A percentile compares a stretch with the other conserved stretches of the same genome.
These are phyloP conservation scores for Parnassius glacialis DNA, from an alignment of 2,888 invertebrate genomes.

Conservation along the genomic window DNA sequence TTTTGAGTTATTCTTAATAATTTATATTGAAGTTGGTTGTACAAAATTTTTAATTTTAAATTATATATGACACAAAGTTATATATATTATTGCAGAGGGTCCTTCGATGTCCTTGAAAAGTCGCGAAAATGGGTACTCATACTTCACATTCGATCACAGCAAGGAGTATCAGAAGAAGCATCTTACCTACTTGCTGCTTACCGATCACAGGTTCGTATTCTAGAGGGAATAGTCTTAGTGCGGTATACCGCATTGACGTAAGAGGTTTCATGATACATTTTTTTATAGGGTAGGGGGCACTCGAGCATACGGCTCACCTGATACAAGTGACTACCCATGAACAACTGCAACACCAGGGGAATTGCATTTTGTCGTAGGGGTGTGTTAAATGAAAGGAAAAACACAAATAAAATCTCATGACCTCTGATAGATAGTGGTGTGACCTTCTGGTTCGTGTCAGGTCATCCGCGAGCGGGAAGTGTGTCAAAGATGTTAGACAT, in stretches of 20 bases:
- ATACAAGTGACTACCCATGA: too few relatives aligned
- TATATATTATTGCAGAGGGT: constrained; percentile 37
- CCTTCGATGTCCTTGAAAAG: constrained; percentile 45
- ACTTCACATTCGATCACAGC: constrained; percentile 48
- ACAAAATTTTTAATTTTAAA: too few relatives aligned
- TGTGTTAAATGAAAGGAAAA: too few relatives aligned
- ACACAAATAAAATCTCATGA: not conserved
- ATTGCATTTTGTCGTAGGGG: too few relatives aligned
- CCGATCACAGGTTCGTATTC: constrained; percentile 19
- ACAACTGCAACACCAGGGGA: too few relatives aligned
- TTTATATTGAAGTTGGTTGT: too few relatives aligned
- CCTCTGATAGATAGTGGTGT: not conserved
- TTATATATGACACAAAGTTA: not conserved
- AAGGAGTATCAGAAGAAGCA: constrained; percentile 43
- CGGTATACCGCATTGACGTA: too few relatives aligned
- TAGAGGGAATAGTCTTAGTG: not conserved
- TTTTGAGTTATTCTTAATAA: too few relatives aligned
- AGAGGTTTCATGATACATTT: too few relatives aligned
- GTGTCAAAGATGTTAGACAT: not conserved
- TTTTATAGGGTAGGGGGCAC: too few relatives aligned
- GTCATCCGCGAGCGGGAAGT: not conserved
- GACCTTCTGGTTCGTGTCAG: not conserved
- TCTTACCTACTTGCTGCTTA: constrained; percentile 28
- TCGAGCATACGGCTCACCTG: too few relatives aligned
- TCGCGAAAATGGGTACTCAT: constrained; percentile 32